Evolutionary conservation across 1,140 invertebrate genomes (phyloP), one percentile per base, ranked within the genome.

Genomic region (Polypedilum pembai): DNA sequence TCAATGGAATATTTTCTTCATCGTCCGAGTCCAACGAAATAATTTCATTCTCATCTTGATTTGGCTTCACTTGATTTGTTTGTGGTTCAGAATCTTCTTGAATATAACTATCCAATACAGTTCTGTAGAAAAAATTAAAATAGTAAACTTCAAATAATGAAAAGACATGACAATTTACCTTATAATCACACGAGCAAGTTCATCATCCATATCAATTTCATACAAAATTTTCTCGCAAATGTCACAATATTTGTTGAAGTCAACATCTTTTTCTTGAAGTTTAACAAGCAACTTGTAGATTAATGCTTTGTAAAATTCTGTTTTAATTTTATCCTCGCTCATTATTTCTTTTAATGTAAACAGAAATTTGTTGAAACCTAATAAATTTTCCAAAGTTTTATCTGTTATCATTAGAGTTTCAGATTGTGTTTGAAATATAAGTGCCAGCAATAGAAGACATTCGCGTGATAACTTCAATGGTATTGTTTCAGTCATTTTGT

Each of bases 341-440:
- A 85, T 84, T 10, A 88, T 76, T 74, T 84, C 82, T 15, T 83
- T 79, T 1, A 90, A 76, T 74, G 83, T 82, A 33, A 83, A 80
- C 74, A 85, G 80, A 41, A 90, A 82, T 80, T 84, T 85, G 75
- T 79, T 80, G 76, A 82, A 83, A 45, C 82, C 78, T 0, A 85
- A 82, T 2, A 90, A 79, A 77, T 85, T 83, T 24, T 79, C 76
- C 2, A 89, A 77, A 21, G 87, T 79, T 73, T 81, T 83, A 69
- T 84, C 79, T 0, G 87, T 82, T 72, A 91, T 81, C 33, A 78
- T 81, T 1, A 81, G 84, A 56, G 83, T 77, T 77, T 85, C 82
- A 56, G 80, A 81, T 76, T 90, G 87, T 40, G 85, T 84, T 74
- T 87, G 85, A 77, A 87, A 91, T 10, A 91, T 81, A 76, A 87